phyloP scores from a whole-genome alignment of 1,140 invertebrate species.

The Oscheius sp. region DNA sequence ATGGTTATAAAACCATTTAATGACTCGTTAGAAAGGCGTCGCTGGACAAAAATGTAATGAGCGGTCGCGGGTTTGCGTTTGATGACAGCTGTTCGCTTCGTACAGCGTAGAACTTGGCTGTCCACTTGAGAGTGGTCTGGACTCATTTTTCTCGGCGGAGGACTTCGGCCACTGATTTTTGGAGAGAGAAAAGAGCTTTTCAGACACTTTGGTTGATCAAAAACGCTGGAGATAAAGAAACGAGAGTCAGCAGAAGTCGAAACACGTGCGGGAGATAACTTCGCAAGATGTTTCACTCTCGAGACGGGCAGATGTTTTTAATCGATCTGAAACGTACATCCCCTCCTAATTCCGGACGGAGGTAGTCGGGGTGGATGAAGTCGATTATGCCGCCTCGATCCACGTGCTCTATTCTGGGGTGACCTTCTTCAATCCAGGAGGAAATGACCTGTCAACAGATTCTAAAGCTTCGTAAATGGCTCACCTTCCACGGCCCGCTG shows the following conservation, averaged over 20 bases:
- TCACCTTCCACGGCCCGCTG: slow-evolving; percentile 36
- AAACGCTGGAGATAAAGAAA: too few relatives aligned
- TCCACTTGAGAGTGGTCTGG: too few relatives aligned
- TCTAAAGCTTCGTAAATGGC: not conserved
- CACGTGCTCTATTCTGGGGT: not conserved
- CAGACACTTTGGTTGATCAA: too few relatives aligned
- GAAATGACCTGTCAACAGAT: not conserved
- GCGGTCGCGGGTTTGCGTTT: not conserved
- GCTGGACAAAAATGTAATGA: slow-evolving; percentile 1
- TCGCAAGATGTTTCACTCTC: too few relatives aligned
- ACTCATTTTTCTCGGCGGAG: too few relatives aligned
- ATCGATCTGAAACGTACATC: slow-evolving; percentile 1
- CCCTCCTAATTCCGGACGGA: not conserved
- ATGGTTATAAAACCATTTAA: too few relatives aligned
- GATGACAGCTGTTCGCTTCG: not conserved
- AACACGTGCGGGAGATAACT: too few relatives aligned
- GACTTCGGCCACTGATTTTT: too few relatives aligned
- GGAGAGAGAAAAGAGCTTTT: too few relatives aligned
- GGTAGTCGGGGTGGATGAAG: slow-evolving; percentile 2
- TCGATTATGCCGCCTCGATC: not conserved
- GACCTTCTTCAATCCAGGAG: not conserved
- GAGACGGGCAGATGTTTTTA: not conserved
- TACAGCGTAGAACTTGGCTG: not conserved
- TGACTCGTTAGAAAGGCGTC: slow-evolving; percentile 11
- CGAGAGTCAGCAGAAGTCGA: too few relatives aligned